Conservation (phyloP, 2,888 invertebrate species). For the Agonum fuliginosum region DNA sequence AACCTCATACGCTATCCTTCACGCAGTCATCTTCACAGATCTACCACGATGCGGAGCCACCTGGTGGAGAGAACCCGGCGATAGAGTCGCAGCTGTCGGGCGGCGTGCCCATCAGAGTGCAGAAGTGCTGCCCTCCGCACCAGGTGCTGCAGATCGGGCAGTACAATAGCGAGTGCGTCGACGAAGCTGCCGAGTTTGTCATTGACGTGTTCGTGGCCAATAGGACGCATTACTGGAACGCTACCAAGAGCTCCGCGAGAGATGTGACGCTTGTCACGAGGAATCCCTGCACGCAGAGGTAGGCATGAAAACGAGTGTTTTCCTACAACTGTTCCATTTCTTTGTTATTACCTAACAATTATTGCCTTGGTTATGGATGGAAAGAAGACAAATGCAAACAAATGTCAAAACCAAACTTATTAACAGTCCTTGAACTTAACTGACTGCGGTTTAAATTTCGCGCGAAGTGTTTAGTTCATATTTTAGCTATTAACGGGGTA, state of each 20-base stretch:
- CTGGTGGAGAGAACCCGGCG: not conserved
- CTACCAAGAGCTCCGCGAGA: not conserved
- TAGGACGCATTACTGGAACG: slow-evolving; percentile 41
- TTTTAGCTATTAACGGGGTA: too few species aligned
- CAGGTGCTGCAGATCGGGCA: slow-evolving; percentile 3
- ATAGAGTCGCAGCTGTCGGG: not conserved
- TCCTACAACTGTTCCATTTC: not conserved
- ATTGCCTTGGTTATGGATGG: too few species aligned
- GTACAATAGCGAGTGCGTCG: not conserved
- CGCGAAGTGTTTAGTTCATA: too few species aligned
- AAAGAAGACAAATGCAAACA: too few species aligned
- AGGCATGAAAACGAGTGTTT: not conserved
- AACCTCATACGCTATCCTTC: not conserved
- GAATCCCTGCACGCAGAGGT: slow-evolving; percentile 37
- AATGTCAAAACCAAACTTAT: too few species aligned
- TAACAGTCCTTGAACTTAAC: too few species aligned
- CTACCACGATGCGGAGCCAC: not conserved
- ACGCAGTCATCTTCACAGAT: not conserved
- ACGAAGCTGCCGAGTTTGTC: not conserved
- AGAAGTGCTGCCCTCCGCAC: slow-evolving; percentile 20
- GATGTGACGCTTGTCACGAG: slow-evolving; percentile 5
- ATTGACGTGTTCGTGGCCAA: slow-evolving; percentile 19
- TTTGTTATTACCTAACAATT: too few species aligned
- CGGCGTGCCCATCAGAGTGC: slow-evolving; percentile 16
- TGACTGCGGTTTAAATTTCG: too few species aligned